Conservation (phyloP, 1,140 invertebrate genomes). For the Trichonephila clavipes region DNA sequence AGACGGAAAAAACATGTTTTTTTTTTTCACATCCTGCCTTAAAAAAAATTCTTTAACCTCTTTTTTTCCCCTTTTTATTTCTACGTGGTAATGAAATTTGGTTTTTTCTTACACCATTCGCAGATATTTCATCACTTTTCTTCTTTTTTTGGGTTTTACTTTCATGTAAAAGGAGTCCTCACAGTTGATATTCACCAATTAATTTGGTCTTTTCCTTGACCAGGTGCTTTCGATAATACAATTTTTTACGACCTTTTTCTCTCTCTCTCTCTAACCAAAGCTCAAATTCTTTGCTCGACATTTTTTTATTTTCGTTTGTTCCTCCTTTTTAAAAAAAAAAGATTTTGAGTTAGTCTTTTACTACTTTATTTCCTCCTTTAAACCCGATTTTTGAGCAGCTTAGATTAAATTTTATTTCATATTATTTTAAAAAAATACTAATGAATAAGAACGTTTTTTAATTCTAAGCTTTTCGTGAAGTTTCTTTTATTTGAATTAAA, state of each 20-base stretch:
- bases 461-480: not conserved
- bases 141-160: not conserved
- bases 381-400: not conserved
- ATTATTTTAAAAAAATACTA: not conserved
- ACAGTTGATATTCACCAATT: conserved; percentile 42
- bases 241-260: not conserved
- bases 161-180: conserved; percentile 23
- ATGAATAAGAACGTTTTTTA: not conserved
- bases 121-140: conserved; percentile 40
- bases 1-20: not conserved
- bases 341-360: not conserved
- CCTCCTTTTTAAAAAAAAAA: too few species aligned
- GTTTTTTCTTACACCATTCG: conserved; percentile 38
- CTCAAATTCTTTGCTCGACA: not conserved
- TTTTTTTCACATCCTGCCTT: not conserved
- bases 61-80: not conserved
- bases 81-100: conserved; percentile 37
- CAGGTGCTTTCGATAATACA: conserved; percentile 24
- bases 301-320: not conserved
- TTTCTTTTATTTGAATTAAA: too few species aligned
- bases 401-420: not conserved
- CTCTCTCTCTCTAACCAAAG: not conserved
- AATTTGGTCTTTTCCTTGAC: conserved; percentile 23
- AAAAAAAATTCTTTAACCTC: not conserved
- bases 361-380: not conserved